phyloP scores from a whole-genome alignment of 2,113 vertebrate species.

The Sarotherodon lohbergeri region DNA sequence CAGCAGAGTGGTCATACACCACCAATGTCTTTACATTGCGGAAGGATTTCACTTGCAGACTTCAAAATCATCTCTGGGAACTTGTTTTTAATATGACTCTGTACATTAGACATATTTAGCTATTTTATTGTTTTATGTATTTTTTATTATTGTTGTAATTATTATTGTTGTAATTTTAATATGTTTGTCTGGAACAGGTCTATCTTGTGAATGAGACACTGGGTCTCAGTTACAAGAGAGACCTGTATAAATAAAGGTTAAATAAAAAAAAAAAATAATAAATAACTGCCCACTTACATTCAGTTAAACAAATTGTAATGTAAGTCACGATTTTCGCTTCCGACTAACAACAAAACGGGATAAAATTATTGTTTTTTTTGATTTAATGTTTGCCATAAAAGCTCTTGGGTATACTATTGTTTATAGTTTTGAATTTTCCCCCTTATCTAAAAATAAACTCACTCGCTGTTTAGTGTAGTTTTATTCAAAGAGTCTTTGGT shows the following conservation, averaged over 20 bases:
- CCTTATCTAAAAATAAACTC: background rate
- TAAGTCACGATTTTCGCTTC: background rate
- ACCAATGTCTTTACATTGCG: background rate
- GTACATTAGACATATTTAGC: background rate
- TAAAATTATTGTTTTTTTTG: background rate
- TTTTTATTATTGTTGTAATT: background rate
- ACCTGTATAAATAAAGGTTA: background rate
- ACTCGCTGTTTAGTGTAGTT: background rate
- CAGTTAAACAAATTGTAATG: background rate
- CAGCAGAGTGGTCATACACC: background rate
- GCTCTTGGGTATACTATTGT: background rate
- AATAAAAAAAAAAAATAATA: fast-evolving
- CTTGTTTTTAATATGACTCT: background rate
- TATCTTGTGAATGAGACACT: background rate
- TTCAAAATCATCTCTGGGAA: background rate
- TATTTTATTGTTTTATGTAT: background rate
- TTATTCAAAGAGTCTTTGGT: background rate
- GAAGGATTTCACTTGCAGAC: background rate
- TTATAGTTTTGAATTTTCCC: background rate
- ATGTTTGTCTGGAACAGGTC: background rate
- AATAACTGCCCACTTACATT: background rate
- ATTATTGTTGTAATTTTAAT: background rate
- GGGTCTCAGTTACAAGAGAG: background rate
- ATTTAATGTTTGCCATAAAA: background rate
- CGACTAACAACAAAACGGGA: background rate